Evolutionary conservation across 2,797 vertebrate species (phyloP), one percentile per base, ranked within the genome.

Genomic region (Hydrocynus forskahlii): DNA sequence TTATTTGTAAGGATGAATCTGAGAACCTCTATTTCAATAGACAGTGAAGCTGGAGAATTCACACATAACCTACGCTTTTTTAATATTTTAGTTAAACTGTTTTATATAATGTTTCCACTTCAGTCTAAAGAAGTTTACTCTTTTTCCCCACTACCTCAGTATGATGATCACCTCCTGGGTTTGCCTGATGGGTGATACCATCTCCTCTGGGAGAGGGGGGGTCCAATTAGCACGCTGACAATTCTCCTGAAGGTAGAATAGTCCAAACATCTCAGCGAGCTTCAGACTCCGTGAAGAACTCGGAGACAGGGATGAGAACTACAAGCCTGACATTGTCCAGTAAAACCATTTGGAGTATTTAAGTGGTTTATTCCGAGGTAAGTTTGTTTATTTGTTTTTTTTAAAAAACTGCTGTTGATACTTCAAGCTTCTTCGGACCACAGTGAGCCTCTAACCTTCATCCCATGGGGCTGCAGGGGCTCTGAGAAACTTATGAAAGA

Each of bases 291-390:
- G 45, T 25, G 19, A 25, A 64, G 55, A 74, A 72, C 45, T 55
- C 17, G 55, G 79, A 78, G 68, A 83, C 74, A 75, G 85, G 60
- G 70, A 81, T 63, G 80, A 81, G 76, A 79, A 23, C 10, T 70
- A 52, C 74, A n/a, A 38, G 12, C 60, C 10, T 16, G 14, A 25
- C 67, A 4, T 7, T 40, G 45, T 8, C 16, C 17, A 21, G 13
- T 63, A 73, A 70, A 16, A 57, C 67, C 52, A 75, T 14, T 10
- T 23, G 77, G 76, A 78, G 55, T 83, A 83, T 77, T 48, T 60
- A n/a, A 82, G 78, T 59, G 45, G 16, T 54, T 25, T 29, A 52
- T 54, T 19, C 63, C 2, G 72, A 73, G 83, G 86, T 88, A 80
- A 86, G 78, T 67, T 45, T 48, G 7, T 16, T 23, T 40, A 45